A percentile compares a stretch with the other conserved stretches of the same genome.
These are phyloP conservation scores for Synergus laeviventris DNA, from an alignment of 2,888 invertebrate genomes.

Conservation along the genomic window DNA sequence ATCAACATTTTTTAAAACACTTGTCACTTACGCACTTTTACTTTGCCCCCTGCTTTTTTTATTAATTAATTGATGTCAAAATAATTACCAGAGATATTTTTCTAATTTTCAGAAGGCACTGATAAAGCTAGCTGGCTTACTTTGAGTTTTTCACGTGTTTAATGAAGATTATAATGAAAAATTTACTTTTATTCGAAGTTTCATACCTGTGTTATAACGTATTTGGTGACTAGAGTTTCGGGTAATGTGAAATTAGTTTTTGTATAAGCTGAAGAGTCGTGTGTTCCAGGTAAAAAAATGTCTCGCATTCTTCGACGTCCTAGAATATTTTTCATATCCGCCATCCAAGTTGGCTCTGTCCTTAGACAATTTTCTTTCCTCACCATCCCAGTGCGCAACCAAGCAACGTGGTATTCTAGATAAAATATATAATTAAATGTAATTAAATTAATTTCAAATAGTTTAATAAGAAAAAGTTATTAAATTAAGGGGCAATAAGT, in stretches of 20 bases:
- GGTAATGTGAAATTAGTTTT: constrained; percentile 56
- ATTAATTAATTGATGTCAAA: background rate
- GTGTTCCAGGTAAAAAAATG: constrained; percentile 84
- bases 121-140: background rate
- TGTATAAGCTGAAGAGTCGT: constrained; percentile 82
- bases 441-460: no score
- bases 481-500: no score
- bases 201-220: constrained; percentile 77
- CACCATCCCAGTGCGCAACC: constrained; percentile 66
- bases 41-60: background rate
- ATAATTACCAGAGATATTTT: background rate
- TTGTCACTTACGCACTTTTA: background rate
- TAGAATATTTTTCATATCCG: constrained; percentile 74
- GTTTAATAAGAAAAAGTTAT: no score
- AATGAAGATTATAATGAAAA: no score
- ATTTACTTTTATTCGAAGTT: background rate
- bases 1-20: background rate
- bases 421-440: background rate
- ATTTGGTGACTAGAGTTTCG: constrained; percentile 76
- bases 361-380: constrained; percentile 76
- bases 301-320: constrained; percentile 77
- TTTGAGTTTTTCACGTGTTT: background rate
- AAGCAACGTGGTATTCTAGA: constrained; percentile 63
- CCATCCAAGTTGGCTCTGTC: constrained; percentile 80
- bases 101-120: background rate